phyloP scores from a whole-genome alignment of 1,140 invertebrate species.

The Trachelipus rathkii region DNA sequence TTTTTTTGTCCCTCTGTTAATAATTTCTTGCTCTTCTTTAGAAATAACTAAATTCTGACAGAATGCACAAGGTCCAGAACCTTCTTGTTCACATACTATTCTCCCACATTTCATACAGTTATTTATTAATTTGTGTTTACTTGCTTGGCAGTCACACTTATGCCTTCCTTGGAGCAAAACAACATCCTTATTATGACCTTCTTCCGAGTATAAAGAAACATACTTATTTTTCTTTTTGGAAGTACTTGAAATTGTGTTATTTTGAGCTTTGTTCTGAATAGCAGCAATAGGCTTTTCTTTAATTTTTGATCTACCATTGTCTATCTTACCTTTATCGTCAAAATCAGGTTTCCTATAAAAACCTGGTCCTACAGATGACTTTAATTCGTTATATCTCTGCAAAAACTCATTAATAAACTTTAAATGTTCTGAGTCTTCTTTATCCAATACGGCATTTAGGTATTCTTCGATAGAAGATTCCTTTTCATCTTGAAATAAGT shows the following conservation, averaged over 20 bases:
- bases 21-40: slow-evolving; percentile 64
- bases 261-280: slow-evolving; percentile 13
- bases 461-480: neutral
- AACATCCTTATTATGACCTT: slow-evolving; percentile 61
- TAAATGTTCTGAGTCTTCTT: slow-evolving; percentile 31
- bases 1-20: slow-evolving; percentile 64
- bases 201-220: slow-evolving; percentile 68
- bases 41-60: slow-evolving; percentile 76
- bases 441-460: neutral
- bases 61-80: slow-evolving; percentile 89
- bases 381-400: slow-evolving; percentile 38
- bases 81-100: slow-evolving; percentile 93
- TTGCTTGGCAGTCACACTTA: slow-evolving; percentile 86
- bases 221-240: slow-evolving; percentile 71
- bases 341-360: slow-evolving; percentile 41
- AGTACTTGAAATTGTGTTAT: neutral
- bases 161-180: slow-evolving; percentile 66
- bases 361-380: slow-evolving; percentile 31
- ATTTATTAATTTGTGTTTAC: slow-evolving; percentile 81
- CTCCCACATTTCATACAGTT: slow-evolving; percentile 92
- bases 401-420: slow-evolving; percentile 51
- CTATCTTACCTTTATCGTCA: slow-evolving; percentile 26
- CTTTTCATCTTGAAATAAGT: neutral
- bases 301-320: slow-evolving; percentile 32
- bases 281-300: slow-evolving; percentile 28